Conservation (phyloP, 2,797 vertebrate species). For the Holocentrus rufus region DNA sequence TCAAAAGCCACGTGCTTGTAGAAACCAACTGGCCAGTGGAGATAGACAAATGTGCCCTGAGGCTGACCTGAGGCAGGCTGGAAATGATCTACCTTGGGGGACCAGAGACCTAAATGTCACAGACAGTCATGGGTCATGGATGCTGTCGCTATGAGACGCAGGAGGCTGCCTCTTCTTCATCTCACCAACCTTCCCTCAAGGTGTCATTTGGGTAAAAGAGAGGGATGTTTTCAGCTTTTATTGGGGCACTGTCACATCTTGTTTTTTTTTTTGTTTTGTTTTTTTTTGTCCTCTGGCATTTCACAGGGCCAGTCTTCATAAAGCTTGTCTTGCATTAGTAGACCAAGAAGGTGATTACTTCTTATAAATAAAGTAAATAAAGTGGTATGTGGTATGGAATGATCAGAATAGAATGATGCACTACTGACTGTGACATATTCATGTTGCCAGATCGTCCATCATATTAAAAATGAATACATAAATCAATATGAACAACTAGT, state of each 20-base stretch:
- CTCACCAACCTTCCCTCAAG: conserved; percentile 53
- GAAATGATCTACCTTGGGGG: conserved; percentile 68
- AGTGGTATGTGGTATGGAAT: neutral
- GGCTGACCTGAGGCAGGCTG: conserved; percentile 72
- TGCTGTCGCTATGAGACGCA: conserved; percentile 57
- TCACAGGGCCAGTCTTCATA: conserved; percentile 22
- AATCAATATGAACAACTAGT: conserved; percentile 64
- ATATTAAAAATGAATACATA: conserved; percentile 63
- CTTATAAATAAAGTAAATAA: neutral
- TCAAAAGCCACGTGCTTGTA: conserved; percentile 67
- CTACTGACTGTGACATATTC: conserved; percentile 4
- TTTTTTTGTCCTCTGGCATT: too few relatives aligned
- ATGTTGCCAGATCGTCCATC: conserved; percentile 42
- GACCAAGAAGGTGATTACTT: conserved; percentile 12
- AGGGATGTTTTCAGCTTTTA: conserved; percentile 35
- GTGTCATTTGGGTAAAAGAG: conserved; percentile 45
- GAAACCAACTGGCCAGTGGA: conserved; percentile 59
- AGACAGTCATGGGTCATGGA: conserved; percentile 68
- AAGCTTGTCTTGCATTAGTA: conserved; percentile 30
- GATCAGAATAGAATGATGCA: neutral
- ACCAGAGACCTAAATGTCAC: conserved; percentile 76
- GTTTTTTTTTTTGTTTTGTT: too few relatives aligned
- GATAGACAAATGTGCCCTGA: conserved; percentile 73
- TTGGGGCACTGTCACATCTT: neutral
- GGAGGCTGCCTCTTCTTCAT: conserved; percentile 47